Base-by-base conservation (phyloP, 2,888 invertebrate species). In the Globia sparganii region DNA sequence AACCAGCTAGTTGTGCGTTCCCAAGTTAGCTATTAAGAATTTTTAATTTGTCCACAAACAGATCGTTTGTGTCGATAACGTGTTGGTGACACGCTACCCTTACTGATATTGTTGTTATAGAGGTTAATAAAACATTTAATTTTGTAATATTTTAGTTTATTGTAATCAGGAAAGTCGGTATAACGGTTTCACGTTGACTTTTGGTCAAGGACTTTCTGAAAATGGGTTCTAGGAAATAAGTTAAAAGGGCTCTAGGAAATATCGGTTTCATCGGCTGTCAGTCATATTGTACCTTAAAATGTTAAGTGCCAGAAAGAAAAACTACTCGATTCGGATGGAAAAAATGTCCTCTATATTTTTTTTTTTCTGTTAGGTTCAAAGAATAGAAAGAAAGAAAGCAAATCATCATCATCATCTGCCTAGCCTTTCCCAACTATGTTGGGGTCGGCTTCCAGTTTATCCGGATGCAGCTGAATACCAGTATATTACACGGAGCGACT, bases 1-100 rank as follows among this genome's bases (percentile, higher is more conserved):
- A 84, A 81, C 86, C 46, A 74, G 73, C 82, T 70, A 71, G 75
- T 79, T 56, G 37, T 80, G 75, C 53, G 84, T 78, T 87, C 91
- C 91, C 91, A 84, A 88, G 91, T 89, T 80, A 87, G 87, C 91
- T 91, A 91, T 93, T 90, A 92, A 91, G 91, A 93, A 93, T 93
- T 91, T 91, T 92, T 91, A 92, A 93, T 91, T 87, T 84, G 87
- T 85, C 66, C 77, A 72, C 80, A 64, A 83, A 86, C 66, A 81
- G 90, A 89, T 88, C 83, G 83, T 77, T 68, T 11, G 11, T 53
- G 53, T 73, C 68, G 81, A 88, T 87, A 86, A 84, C 61, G 49
- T 31, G 49, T 73, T 62, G 64, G 61, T 78, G 75, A 77, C 89
- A 87, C 81, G 89, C 86, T 1, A 86, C 40, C 28, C 37, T 65